Evolutionary conservation across 2,113 vertebrate species (phyloP), one percentile per base, ranked within the genome.

Genomic region (Aspiorhynchus laticeps): DNA sequence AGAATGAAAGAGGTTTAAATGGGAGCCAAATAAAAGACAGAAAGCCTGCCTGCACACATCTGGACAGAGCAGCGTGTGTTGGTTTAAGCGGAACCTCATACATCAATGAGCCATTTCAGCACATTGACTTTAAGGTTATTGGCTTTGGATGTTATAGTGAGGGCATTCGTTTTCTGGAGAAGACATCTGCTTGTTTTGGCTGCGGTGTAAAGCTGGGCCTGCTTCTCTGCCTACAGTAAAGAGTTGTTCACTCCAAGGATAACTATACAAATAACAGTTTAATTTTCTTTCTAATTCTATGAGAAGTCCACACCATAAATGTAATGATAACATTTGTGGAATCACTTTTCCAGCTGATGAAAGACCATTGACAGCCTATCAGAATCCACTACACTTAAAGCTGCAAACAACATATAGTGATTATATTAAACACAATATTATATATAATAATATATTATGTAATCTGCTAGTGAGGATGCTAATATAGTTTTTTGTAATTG

Each of bases 41-140:
- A 59, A 74, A 63, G 69, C 84, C 84, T 63, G 36, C 19, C 59
- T 38, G 21, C 63, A 61, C 24, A 80, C 36, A 83, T 85, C 53
- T 69, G 46, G 10, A 26, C 79, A 63, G 78, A 80, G 86, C 41
- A 53, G 17, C 38, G 12, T 43, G 59, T 36, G 36, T 83, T 75
- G 56, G 80, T 48, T 83, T 28, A 75, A 79, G n/a, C 15, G n/a
- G 75, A 76, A 85, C 41, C 83, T 80, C 76, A 87, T 87, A 65
- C 83, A 79, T 67, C 83, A 87, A 38, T 87, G 56, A 82, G 73
- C 33, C 63, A 87, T 77, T 86, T 80, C 59, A 82, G 43, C 56
- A 51, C 51, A 74, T 63, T 75, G 56, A 74, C 69, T 69, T 28
- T 19, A 65, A 83, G 63, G 51, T 51, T 75, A 75, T 63, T 80